phyloP scores from a whole-genome alignment of 2,888 invertebrate species.

The Branchipolynoe longqiensis region DNA sequence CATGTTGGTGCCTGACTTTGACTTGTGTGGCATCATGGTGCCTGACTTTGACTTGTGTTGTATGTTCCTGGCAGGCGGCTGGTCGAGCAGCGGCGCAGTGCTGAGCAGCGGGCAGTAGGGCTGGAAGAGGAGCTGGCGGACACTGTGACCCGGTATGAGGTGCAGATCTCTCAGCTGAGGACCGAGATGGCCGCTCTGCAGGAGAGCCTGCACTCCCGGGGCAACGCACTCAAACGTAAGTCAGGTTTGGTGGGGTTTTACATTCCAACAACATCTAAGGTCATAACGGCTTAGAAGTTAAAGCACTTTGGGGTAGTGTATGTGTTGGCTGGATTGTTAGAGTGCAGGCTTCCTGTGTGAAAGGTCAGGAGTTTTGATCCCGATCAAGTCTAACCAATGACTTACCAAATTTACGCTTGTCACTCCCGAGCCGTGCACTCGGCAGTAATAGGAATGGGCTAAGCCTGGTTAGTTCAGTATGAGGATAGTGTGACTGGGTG shows the following conservation, averaged over 20 bases:
- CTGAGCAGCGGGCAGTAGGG: constrained; percentile 64
- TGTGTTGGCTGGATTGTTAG: not conserved
- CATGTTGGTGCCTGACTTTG: no score
- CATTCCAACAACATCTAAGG: not conserved
- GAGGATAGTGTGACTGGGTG: no score
- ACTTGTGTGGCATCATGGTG: no score
- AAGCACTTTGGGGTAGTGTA: not conserved
- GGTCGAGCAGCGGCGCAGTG: constrained; percentile 12
- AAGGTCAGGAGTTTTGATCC: no score
- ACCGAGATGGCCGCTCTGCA: constrained; percentile 72
- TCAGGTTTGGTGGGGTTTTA: not conserved
- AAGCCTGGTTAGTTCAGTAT: no score
- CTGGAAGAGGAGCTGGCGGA: constrained; percentile 71
- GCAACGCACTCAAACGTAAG: constrained; percentile 61
- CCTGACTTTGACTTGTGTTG: not conserved
- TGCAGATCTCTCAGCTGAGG: constrained; percentile 71
- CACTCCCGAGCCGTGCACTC: no score
- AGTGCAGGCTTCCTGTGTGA: no score
- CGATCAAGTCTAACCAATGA: no score
- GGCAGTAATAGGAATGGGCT: no score
- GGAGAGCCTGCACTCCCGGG: constrained; percentile 71
- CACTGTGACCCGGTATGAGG: constrained; percentile 72
- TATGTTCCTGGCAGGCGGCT: constrained; percentile 39
- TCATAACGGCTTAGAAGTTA: not conserved
- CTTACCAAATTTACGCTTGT: no score